Base-by-base conservation (phyloP, 2,113 vertebrate genomes). In the Hypocryptadius cinnamomeus region DNA sequence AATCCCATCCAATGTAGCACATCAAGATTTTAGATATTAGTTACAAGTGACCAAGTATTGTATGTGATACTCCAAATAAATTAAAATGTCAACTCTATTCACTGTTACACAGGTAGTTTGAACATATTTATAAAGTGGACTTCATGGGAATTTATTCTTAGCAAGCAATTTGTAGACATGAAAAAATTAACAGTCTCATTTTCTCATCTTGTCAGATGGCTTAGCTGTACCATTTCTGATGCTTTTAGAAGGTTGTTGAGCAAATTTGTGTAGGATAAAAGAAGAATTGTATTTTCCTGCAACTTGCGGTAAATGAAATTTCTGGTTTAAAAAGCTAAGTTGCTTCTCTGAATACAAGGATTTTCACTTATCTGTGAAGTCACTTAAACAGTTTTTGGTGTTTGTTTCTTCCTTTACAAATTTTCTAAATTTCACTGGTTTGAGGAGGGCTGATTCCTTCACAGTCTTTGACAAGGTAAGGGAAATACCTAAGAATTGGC, bases 41-140 rank as follows among this genome's bases (percentile, higher is more conserved):
- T 91, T 39, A 83, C 54, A 95, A 95, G 86, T 94, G n/a, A 94
- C 37, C 70, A 93, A 96, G 82, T 39, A 89, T 54, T 93, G 53
- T 70, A 50, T 10, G 12, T 77, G 54, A 47, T 57, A 96, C 87
- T 89, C 65, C 88, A 95, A 97, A 95, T 74, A 96, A 95, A 92
- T 96, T 96, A 95, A 94, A 82, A 95, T 79, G 50, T 93, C 95
- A 95, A 9, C 21, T 96, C 59, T 92, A 81, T 85, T 90, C 79
- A 84, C 48, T 80, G 37, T 84, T 96, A 86, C 45, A 69, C 48
- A 95, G 89, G 90, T 63, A 93, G 80, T 87, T 79, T 88, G 66
- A 97, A 79, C 8, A 80, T 90, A 93, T 93, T 97, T 95, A 63
- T 79, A 92, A 89, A 95, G 78, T 61, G 20, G 87, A 35, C 47